Evolutionary conservation across 1,140 invertebrate genomes (phyloP).

Genomic region (Drosophila suzukii): DNA sequence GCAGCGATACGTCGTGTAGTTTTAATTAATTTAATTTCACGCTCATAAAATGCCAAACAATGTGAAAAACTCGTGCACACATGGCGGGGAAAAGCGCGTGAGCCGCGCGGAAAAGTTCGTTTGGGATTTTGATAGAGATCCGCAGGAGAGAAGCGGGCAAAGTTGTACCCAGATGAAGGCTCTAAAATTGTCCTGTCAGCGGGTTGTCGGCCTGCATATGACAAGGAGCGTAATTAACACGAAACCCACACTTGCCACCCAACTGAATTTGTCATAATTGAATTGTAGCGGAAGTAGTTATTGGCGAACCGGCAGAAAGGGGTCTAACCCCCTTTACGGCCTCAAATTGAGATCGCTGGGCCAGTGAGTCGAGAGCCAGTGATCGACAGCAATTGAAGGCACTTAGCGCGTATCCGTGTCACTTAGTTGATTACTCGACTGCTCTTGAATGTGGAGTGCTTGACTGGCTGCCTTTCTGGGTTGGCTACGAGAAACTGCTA

Average conservation of each 20-base stretch:
- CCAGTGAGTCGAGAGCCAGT: conserved; percentile 1
- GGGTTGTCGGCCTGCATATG: conserved; percentile 34
- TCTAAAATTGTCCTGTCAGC: conserved; percentile 44
- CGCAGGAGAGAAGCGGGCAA: conserved; percentile 3
- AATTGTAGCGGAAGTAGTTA: conserved; percentile 51
- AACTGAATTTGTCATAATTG: conserved; percentile 51
- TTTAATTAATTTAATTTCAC: conserved; percentile 81
- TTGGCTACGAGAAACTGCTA: conserved; percentile 9
- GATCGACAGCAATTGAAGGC: conserved; percentile 52
- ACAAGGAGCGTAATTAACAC: conserved; percentile 55
- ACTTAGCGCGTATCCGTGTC: conserved; percentile 55
- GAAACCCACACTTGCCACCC: background rate
- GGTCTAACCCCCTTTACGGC: background rate
- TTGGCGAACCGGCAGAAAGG: background rate
- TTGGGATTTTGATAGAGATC: conserved; percentile 30
- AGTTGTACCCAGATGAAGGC: conserved; percentile 23
- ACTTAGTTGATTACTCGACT: conserved; percentile 47
- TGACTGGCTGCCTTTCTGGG: conserved; percentile 39
- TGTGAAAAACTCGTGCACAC: conserved; percentile 54
- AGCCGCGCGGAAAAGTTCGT: conserved; percentile 12
- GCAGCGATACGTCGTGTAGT: conserved; percentile 44
- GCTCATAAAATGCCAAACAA: conserved; percentile 75
- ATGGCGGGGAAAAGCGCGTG: conserved; percentile 15
- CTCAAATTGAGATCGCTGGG: conserved; percentile 14
- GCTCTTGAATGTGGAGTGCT: conserved; percentile 11